Base-by-base conservation (phyloP, 2,888 invertebrate species). In the Drosophila diplacantha region DNA sequence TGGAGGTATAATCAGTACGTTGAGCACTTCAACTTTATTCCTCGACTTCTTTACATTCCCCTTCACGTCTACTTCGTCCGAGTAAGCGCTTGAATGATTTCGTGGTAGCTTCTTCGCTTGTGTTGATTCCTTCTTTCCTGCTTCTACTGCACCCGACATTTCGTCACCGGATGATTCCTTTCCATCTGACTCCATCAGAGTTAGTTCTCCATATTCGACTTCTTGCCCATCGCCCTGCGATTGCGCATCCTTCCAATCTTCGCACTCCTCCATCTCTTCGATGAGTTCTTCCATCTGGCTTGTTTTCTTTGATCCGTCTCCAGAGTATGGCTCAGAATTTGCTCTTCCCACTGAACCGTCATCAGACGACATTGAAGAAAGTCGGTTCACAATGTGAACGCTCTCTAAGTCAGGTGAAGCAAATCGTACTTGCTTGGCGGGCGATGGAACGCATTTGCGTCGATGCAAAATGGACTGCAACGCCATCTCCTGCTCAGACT, bases 351-450 rank as follows among this genome's bases (percentile, higher is more conserved):
- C 29, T 3, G 44, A 46, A 20, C 14, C 31, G 5, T 31, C 29
- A 31, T 46, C 31, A 5, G 41, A 16, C 14, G 29, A 46, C 20
- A 46, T 5, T 31, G 44, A 46, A 0, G 44, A 46, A 14, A 20
- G 3, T 31, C 31, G 29, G 5, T n/a, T 5, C 20, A 46, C 44
- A 31, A 46, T 31, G 18, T 18, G 44, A 31, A 46, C 31, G 31
- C 20, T 20, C 3, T 5, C 31, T 20, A 46, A 14, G 1, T 46
- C 14, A 14, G 44, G 44, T 20, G 31, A 31, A 9, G 18, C 14
- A 20, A 54, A 54, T 0, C 50, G 50, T 3, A 54, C 54, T 20
- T 29, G 20, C 26, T 54, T 54, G 8, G 26, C 5, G 5, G 18
- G 35, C n/a, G 18, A 35, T 3, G 44, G 44, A 5, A 14, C 9